These are phyloP conservation scores for Porites cylindrica DNA, from an alignment of 92 coral and sea anemone species.

Conservation along the genomic window DNA sequence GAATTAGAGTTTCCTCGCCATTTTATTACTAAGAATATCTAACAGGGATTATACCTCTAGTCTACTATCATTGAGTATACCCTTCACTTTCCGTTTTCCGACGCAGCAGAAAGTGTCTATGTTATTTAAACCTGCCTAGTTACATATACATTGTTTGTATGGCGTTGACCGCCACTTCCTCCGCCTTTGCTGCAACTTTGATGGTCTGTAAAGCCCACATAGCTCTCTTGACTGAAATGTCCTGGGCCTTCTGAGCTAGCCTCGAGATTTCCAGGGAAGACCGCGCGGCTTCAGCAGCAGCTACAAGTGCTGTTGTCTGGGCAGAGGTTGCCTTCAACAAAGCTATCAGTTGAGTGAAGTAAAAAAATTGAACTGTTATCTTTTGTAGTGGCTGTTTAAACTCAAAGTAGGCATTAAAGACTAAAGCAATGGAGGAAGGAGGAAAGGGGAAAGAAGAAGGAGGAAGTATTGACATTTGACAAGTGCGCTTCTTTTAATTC, in stretches of 20 bases:
- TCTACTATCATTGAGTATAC: no score
- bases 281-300: constrained; percentile 94
- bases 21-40: no score
- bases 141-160: constrained; percentile 87
- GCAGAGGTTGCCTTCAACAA: constrained; percentile 90
- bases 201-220: constrained; percentile 84
- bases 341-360: constrained; percentile 35
- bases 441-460: no score
- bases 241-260: constrained; percentile 87
- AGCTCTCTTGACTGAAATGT: constrained; percentile 88
- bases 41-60: no score
- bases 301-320: constrained; percentile 94
- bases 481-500: no score
- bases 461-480: no score
- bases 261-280: constrained; percentile 85
- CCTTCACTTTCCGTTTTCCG: no score
- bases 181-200: constrained; percentile 89
- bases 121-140: background rate
- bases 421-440: no score
- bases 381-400: background rate
- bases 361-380: no score
- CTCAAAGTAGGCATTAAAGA: no score
- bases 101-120: no score
- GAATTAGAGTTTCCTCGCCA: no score
- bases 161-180: constrained; percentile 92